Evolutionary conservation across 2,797 vertebrate species (phyloP).

Genomic region (Steatocranus sp.): DNA sequence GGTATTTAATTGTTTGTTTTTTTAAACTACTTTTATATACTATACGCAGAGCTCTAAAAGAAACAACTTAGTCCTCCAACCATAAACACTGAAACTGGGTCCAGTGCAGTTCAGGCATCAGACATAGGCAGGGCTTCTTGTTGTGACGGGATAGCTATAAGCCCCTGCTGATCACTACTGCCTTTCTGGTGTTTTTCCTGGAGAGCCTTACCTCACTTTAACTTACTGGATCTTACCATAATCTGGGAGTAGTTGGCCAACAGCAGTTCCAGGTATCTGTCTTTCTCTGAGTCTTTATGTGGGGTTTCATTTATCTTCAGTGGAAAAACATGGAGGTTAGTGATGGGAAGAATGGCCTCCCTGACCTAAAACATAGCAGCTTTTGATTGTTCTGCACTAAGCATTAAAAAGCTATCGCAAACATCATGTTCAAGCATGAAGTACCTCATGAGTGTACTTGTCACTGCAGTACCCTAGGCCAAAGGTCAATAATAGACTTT

Average conservation of each 20-base stretch:
- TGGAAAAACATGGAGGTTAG: neutral
- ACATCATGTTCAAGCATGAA: neutral
- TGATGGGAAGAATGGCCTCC: neutral
- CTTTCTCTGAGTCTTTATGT: neutral
- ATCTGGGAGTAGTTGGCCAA: neutral
- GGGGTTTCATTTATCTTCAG: neutral
- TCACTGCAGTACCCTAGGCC: neutral
- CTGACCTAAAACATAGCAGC: neutral
- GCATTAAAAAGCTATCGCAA: neutral
- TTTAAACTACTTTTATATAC: neutral
- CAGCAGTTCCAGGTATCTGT: neutral
- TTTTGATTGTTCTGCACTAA: neutral
- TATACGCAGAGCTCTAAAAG: neutral
- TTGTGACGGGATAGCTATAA: neutral
- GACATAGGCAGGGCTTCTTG: neutral
- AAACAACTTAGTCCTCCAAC: neutral
- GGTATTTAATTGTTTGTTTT: neutral
- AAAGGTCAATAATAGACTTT: neutral
- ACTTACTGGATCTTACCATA: neutral
- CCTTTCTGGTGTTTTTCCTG: neutral
- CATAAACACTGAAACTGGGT: neutral
- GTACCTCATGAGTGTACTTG: neutral
- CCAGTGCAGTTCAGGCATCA: neutral
- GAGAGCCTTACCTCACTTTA: neutral
- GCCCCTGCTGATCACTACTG: neutral